These are phyloP conservation scores for Stigmatopora argus DNA, from an alignment of 2,113 vertebrate species.

Conservation along the genomic window DNA sequence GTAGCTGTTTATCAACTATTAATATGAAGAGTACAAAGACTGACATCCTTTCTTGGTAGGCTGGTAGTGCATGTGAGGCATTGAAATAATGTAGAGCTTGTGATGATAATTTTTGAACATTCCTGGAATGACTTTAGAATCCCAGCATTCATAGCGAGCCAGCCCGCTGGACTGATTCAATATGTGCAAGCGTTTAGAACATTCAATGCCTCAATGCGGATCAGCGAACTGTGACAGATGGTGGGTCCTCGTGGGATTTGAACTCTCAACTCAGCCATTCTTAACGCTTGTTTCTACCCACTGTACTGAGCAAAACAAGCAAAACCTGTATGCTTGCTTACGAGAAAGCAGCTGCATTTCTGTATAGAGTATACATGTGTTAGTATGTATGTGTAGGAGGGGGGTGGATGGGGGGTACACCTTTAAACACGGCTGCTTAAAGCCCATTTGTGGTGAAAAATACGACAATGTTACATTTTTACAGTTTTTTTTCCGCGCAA, in stretches of 20 bases:
- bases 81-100: neutral
- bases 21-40: neutral
- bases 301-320: constrained; percentile 11
- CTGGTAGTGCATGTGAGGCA: neutral
- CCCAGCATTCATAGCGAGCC: neutral
- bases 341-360: constrained; percentile 18
- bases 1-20: neutral
- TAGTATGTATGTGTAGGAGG: neutral
- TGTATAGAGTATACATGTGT: neutral
- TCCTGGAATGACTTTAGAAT: neutral
- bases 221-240: constrained; percentile 31
- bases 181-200: neutral
- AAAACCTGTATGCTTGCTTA: constrained; percentile 22
- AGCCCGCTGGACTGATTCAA: neutral
- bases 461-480: neutral
- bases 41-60: neutral
- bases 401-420: constrained; percentile 12
- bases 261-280: constrained; percentile 43
- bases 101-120: neutral
- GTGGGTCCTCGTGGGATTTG: constrained; percentile 29
- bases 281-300: constrained; percentile 37
- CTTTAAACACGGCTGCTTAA: constrained; percentile 49
- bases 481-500: neutral
- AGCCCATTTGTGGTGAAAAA: constrained; percentile 36
- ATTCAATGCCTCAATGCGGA: constrained; percentile 10